Base-by-base conservation (phyloP, 2,113 vertebrate species). In the Paralichthys olivaceus region DNA sequence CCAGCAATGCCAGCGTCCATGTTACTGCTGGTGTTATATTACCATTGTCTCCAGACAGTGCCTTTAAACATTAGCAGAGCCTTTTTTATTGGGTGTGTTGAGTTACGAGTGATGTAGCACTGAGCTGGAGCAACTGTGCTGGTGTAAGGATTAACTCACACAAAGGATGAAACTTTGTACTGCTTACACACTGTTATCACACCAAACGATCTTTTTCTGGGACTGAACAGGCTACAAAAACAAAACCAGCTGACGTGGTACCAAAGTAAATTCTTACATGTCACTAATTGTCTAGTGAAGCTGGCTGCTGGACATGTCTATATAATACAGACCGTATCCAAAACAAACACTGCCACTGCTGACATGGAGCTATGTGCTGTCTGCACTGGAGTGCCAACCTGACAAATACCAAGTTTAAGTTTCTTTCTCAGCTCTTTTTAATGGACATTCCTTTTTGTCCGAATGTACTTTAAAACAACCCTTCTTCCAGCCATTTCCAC, bases 261-360 rank as follows among this genome's bases (percentile, higher is more conserved):
- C 90, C 92, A 93, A 90, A 82, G 72, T 76, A 90, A 90, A 92
- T 93, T 87, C 81, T 55, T 83, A 66, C 75, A 63, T 94, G 92
- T 92, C 90, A 93, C 80, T 90, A 89, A 93, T 91, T 92, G 90
- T 93, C 90, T 88, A 84, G 75, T 84, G 84, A 84, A 73, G 65
- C 79, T 77, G 81, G 86, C 91, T 83, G 85, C 72, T 86, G 84
- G 85, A 89, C 85, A 82, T 72, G 74, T 85, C 89, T 89, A 81
- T 91, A 91, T 87, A 86, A 90, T 92, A 85, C 51, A 56, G 82
- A 76, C 69, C 84, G 91, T 92, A 89, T 94, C 92, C 92, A 94
- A 94, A 93, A 86, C 91, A 94, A 94, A 94, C 90, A 91, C 53
- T 85, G 83, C 80, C 83, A 77, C 86, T 72, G 87, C 90, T 93